Conservation (phyloP, 1,140 invertebrate species). For the Leptonema lineaticorne region DNA sequence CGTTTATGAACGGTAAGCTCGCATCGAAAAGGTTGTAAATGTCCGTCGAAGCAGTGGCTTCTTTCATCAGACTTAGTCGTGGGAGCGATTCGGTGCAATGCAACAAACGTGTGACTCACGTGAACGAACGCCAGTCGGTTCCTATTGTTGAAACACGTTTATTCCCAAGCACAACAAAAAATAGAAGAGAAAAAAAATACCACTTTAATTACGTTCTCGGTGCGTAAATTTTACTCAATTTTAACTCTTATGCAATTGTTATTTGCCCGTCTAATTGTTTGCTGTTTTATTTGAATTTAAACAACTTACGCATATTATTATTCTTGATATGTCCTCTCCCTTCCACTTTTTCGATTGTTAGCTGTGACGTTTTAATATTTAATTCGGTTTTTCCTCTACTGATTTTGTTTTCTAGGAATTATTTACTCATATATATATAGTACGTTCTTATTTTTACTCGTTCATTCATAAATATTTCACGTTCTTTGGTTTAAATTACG, state of each 20-base stretch:
- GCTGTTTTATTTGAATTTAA: neutral
- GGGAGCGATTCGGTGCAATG: neutral
- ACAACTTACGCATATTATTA: neutral
- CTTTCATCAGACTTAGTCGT: neutral
- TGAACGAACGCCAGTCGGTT: neutral
- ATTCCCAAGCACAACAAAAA: neutral
- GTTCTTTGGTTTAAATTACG: too few relatives aligned
- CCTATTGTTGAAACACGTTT: neutral
- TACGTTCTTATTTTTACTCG: too few relatives aligned
- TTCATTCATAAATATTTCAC: too few relatives aligned
- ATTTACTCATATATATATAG: too few relatives aligned
- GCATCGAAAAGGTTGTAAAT: too few relatives aligned
- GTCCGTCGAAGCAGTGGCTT: neutral
- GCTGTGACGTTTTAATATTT: too few relatives aligned
- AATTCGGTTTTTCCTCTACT: too few relatives aligned
- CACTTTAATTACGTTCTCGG: neutral
- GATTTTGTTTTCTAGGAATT: too few relatives aligned
- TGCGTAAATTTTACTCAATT: neutral
- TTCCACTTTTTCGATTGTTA: too few relatives aligned
- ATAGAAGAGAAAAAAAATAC: too few relatives aligned
- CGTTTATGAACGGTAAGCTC: too few relatives aligned
- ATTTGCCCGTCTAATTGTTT: neutral
- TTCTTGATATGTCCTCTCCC: too few relatives aligned
- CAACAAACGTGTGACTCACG: conserved; percentile 7
- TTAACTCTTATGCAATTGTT: neutral